Evolutionary conservation across 2,888 invertebrate species (phyloP).

Genomic region (Drosophila pullipes): DNA sequence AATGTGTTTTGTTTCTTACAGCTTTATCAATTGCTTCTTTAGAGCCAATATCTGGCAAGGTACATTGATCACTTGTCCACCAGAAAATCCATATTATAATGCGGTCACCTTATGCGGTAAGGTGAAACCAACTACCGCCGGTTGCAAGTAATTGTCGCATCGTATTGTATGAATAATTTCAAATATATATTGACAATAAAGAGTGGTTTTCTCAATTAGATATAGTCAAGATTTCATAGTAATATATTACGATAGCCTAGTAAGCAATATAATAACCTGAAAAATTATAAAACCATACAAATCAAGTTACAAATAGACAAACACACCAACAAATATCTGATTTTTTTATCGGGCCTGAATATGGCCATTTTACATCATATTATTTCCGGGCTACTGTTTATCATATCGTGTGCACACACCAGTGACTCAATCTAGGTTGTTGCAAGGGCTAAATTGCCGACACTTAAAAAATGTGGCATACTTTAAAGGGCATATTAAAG

Average conservation of each 20-base stretch:
- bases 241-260: not conserved
- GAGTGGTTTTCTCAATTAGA: not conserved
- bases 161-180: not conserved
- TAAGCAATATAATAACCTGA: not conserved
- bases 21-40: slow-evolving; percentile 64
- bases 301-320: not conserved
- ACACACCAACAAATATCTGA: not conserved
- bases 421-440: not conserved
- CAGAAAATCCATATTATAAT: slow-evolving; percentile 44
- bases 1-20: slow-evolving; percentile 22
- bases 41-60: slow-evolving; percentile 38
- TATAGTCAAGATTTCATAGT: not conserved
- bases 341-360: not conserved
- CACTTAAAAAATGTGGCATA: not conserved
- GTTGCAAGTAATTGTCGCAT: slow-evolving; percentile 42
- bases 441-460: not conserved
- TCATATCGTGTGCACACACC: not conserved
- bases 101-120: slow-evolving; percentile 32
- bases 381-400: not conserved
- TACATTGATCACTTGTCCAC: slow-evolving; percentile 33
- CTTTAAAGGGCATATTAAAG: not conserved
- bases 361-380: not conserved
- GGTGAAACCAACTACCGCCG: slow-evolving; percentile 42
- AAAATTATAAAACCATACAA: not conserved
- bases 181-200: slow-evolving; percentile 5